These are phyloP conservation scores for Leptinotarsa tumamoca DNA, from an alignment of 2,888 invertebrate genomes.

Conservation along the genomic window DNA sequence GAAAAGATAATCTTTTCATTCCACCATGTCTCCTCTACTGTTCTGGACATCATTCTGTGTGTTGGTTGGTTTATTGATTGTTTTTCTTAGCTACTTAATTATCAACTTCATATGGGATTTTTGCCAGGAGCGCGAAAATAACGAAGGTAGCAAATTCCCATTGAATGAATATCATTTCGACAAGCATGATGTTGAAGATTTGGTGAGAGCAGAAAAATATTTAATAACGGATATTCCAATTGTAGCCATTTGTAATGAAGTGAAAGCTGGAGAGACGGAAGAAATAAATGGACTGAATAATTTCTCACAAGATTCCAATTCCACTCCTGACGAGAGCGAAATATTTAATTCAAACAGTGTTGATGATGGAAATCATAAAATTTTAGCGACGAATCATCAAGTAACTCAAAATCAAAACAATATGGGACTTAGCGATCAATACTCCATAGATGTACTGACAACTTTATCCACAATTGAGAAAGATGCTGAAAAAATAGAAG, in stretches of 20 bases:
- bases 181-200: conserved; percentile 46
- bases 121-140: conserved; percentile 12
- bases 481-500: conserved; percentile 38
- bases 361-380: conserved; percentile 18
- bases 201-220: conserved; percentile 44
- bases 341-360: conserved; percentile 17
- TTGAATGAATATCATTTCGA: conserved; percentile 40
- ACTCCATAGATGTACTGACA: conserved; percentile 40
- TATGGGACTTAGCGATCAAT: conserved; percentile 45
- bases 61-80: conserved; percentile 41
- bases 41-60: conserved; percentile 46
- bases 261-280: conserved; percentile 19
- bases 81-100: conserved; percentile 42
- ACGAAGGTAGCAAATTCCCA: not conserved
- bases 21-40: conserved; percentile 45
- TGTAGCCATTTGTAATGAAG: conserved; percentile 42
- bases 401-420: conserved; percentile 41
- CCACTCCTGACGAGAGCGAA: conserved; percentile 19
- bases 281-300: not conserved
- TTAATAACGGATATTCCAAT: conserved; percentile 34
- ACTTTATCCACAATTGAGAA: conserved; percentile 44
- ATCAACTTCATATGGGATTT: conserved; percentile 38
- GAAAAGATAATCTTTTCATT: conserved; percentile 27
- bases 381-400: conserved; percentile 13
- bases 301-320: conserved; percentile 7